These are phyloP conservation scores for Ceratothoa steindachneri DNA, from an alignment of 2,888 invertebrate genomes.

Conservation along the genomic window DNA sequence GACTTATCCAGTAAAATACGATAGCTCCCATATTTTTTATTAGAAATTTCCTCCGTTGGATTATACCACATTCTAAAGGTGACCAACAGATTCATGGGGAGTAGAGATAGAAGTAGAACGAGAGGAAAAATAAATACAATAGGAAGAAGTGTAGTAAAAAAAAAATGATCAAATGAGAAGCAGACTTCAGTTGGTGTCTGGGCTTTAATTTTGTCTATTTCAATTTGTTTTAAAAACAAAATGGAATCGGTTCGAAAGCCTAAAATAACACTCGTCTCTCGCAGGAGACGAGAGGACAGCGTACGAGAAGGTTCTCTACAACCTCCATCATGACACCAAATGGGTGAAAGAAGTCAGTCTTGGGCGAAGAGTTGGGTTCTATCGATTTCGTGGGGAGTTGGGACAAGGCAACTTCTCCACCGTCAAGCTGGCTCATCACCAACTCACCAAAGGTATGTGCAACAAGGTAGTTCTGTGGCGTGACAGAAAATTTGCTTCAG, in stretches of 20 bases:
- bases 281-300: conserved; percentile 26
- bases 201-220: conserved; percentile 10
- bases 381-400: conserved; percentile 69
- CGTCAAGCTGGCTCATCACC: conserved; percentile 70
- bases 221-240: background rate
- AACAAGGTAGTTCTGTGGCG: no score
- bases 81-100: no score
- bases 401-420: conserved; percentile 75
- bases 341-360: conserved; percentile 63
- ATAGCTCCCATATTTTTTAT: no score
- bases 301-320: conserved; percentile 49
- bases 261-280: no score
- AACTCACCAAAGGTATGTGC: conserved; percentile 66
- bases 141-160: no score
- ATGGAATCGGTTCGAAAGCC: background rate
- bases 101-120: no score
- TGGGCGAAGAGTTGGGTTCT: conserved; percentile 69
- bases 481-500: no score
- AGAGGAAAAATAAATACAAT: no score
- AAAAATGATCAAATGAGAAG: background rate
- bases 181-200: no score
- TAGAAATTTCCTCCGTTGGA: no score
- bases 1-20: no score
- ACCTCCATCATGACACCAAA: conserved; percentile 50
- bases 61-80: no score